These are phyloP conservation scores for Plectropomus leopardus DNA, from an alignment of 2,113 vertebrate genomes.

Conservation along the genomic window DNA sequence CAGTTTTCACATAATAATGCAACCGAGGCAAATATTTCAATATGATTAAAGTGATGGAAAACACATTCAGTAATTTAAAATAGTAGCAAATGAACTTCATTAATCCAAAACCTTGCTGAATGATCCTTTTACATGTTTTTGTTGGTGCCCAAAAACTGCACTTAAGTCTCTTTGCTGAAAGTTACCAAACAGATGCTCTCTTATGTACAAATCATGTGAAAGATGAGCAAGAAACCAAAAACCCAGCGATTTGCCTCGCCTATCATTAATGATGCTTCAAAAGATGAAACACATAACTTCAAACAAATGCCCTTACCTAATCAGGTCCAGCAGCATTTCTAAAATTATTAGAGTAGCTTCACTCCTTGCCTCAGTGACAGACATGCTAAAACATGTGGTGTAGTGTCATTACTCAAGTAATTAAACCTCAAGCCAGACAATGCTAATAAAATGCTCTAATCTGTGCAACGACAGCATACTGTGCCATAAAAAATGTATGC, in stretches of 20 bases:
- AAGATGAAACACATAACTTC: background rate
- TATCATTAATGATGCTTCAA: background rate
- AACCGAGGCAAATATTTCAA: background rate
- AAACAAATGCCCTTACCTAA: background rate
- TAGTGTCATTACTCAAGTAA: background rate
- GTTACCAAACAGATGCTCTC: background rate
- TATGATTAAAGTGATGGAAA: background rate
- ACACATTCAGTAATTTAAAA: background rate
- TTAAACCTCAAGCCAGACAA: background rate
- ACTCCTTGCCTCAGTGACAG: background rate
- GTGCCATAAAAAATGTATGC: background rate
- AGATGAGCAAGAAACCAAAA: conserved; percentile 7
- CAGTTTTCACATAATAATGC: background rate
- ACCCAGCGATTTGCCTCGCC: background rate
- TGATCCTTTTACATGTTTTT: background rate
- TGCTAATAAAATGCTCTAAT: too few species aligned
- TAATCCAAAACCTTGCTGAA: background rate
- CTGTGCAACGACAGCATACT: background rate
- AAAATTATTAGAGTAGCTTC: background rate
- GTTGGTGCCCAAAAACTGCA: background rate
- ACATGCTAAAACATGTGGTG: background rate
- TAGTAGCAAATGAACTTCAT: background rate
- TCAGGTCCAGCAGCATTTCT: conserved; percentile 29
- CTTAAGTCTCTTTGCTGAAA: background rate
- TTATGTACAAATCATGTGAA: conserved; percentile 15